Conservation (phyloP, 2,113 vertebrate genomes). For the Mustela nigripes region DNA sequence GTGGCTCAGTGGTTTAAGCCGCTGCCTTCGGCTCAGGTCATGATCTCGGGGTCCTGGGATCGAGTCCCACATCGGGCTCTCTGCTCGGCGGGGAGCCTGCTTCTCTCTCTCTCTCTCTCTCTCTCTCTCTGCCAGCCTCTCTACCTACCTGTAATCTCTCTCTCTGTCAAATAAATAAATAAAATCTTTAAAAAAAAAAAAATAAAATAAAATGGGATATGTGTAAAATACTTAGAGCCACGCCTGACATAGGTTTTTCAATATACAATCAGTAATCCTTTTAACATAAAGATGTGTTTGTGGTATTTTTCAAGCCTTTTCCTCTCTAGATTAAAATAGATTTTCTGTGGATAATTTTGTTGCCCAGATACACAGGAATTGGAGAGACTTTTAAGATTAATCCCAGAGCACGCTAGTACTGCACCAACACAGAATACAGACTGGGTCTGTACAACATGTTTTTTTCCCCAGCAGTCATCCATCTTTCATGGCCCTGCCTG, state of each 20-base stretch:
- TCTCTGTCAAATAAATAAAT: no score
- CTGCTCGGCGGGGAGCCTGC: no score
- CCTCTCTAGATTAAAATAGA: neutral
- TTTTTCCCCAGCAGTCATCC: neutral
- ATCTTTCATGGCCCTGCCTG: slow-evolving; percentile 11
- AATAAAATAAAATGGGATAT: slow-evolving; percentile 43
- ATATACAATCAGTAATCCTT: neutral
- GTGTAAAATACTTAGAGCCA: neutral
- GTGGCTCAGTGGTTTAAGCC: no score
- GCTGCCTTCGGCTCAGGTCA: no score
- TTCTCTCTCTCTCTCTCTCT: no score
- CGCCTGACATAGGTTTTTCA: neutral
- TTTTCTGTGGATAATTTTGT: slow-evolving; percentile 35
- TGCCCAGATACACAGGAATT: neutral
- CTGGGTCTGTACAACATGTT: neutral
- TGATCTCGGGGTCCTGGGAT: no score
- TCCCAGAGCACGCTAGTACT: neutral
- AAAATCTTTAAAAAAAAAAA: no score
- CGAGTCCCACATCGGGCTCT: no score
- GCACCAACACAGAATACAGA: neutral
- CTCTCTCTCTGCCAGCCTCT: no score
- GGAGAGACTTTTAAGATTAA: neutral
- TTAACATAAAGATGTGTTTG: neutral
- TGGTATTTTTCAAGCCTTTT: neutral
- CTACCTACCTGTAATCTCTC: no score